phyloP scores from a whole-genome alignment of 1,140 invertebrate genomes.

The Rhysida immarginata region DNA sequence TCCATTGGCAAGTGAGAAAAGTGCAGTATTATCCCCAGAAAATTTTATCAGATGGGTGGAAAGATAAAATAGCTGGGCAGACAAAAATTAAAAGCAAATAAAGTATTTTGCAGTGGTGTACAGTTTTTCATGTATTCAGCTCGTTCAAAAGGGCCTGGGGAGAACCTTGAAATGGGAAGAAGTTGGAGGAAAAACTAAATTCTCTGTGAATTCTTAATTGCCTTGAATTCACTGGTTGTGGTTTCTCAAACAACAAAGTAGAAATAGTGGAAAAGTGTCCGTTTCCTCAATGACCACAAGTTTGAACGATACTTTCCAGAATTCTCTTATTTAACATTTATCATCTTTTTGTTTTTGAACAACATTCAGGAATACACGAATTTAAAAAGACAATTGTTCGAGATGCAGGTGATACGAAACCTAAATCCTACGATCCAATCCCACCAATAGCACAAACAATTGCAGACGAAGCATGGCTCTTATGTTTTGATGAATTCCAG shows the following conservation, averaged over 20 bases:
- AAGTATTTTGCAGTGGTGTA: too few species aligned
- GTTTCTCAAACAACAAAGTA: too few species aligned
- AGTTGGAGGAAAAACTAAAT: neutral
- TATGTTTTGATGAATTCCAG: constrained; percentile 99
- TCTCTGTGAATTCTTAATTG: constrained; percentile 6
- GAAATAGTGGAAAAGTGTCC: too few species aligned
- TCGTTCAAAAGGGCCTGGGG: too few species aligned
- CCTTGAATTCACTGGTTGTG: constrained; percentile 1
- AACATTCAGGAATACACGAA: constrained; percentile 35
- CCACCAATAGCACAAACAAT: constrained; percentile 80
- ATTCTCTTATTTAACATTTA: constrained; percentile 1
- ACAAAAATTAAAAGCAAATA: too few species aligned
- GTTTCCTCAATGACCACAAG: neutral
- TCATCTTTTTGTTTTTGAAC: constrained; percentile 20
- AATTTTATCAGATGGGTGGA: too few species aligned
- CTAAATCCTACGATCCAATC: constrained; percentile 81
- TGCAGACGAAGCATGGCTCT: constrained; percentile 65
- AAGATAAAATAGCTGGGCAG: too few species aligned
- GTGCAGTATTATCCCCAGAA: too few species aligned
- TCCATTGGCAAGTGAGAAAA: too few species aligned
- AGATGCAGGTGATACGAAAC: constrained; percentile 34
- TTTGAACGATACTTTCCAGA: constrained; percentile 2
- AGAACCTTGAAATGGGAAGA: too few species aligned
- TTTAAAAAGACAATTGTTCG: constrained; percentile 18
- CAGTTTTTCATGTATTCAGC: too few species aligned